Evolutionary conservation across 1,140 invertebrate genomes (phyloP), one percentile per base, ranked within the genome.

Genomic region (Archivesica marissinica): DNA sequence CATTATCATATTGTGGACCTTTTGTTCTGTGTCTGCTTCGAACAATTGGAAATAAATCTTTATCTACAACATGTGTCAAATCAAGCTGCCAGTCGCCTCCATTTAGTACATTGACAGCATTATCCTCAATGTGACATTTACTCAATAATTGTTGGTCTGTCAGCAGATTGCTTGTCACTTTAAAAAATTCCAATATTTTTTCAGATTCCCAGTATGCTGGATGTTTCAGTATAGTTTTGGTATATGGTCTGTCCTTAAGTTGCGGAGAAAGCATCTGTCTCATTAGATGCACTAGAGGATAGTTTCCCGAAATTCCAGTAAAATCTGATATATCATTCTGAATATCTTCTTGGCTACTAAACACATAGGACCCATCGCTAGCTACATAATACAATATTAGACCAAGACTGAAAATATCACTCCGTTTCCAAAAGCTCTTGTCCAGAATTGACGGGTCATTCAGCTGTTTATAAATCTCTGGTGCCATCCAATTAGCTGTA

Each of bases 321-420:
- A 72, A 50, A 72, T 72, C 66, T 1, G 9, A 17, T 7, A 3
- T 41, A 1, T 20, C 25, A 30, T 25, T 44, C 17, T 72, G 66
- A 13, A 72, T 72, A 30, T 17, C 38, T 2, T 44, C 66, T 47
- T 72, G 66, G 30, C 25, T 30, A 4, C 1, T 41, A 41, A 72
- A 72, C 13, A 50, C 66, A 47, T 50, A 50, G 2, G n/a, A 9
- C 9, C 66, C 66, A 11, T 50, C 39, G 25, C 30, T 72, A 2
- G 23, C 38, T 23, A 72, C 23, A 23, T 44, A 44, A 17, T 72
- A 23, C 6, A 72, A 72, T 4, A 72, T 44, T 17, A 72, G 39
- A 3, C 66, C 66, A 2, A 72, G 38, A 9, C 38, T 6, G 39
- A 72, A 72, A n/a, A 72, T 72, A n/a, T 72, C 66, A 39, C 64